Conservation (phyloP, 1,140 invertebrate genomes). For the Philopotamus ludificatus region DNA sequence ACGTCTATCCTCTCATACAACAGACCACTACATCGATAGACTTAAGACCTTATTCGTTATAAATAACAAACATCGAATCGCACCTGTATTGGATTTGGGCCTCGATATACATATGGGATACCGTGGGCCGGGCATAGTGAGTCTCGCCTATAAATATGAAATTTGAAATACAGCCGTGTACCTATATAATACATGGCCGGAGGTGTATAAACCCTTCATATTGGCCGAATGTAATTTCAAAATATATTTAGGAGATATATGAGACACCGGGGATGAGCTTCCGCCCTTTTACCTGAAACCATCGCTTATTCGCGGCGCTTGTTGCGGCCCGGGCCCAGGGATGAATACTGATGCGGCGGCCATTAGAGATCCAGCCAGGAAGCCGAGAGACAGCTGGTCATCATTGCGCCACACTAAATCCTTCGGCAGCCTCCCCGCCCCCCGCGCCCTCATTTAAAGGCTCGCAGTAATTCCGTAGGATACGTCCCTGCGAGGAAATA, state of each 20-base stretch:
- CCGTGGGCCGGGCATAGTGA: too few relatives aligned
- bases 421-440: neutral
- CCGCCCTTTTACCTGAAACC: constrained; percentile 23
- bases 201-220: neutral
- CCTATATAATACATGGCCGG: too few relatives aligned
- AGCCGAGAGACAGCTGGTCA: neutral
- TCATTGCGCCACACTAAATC: neutral
- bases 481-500: neutral
- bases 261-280: constrained; percentile 26
- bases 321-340: constrained; percentile 1
- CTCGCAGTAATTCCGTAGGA: neutral
- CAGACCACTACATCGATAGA: too few relatives aligned
- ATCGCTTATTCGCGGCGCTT: neutral
- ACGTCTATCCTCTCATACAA: too few relatives aligned
- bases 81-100: too few relatives aligned
- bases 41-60: too few relatives aligned
- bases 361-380: neutral
- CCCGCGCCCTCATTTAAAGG: neutral
- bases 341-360: constrained; percentile 24
- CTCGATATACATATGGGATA: too few relatives aligned
- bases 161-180: too few relatives aligned
- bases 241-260: constrained; percentile 26
- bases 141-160: too few relatives aligned
- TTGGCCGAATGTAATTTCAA: constrained; percentile 13
- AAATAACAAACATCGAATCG: too few relatives aligned